Evolutionary conservation across 2,113 vertebrate genomes (phyloP).

Genomic region (Gavia stellata): DNA sequence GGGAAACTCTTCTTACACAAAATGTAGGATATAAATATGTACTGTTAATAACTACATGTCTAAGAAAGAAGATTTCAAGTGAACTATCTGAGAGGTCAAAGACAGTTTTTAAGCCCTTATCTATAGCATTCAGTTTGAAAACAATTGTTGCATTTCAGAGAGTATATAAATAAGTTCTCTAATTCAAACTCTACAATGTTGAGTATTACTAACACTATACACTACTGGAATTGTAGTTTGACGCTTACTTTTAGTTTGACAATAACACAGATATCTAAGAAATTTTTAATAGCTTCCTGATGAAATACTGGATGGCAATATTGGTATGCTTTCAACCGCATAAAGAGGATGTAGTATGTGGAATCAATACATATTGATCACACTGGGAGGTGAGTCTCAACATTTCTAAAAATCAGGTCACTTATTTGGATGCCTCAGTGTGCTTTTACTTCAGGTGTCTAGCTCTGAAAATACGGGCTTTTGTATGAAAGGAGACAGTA

Average conservation of each 20-base stretch:
- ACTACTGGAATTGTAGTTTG: slow-evolving; percentile 8
- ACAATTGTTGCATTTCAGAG: neutral
- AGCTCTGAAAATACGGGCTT: neutral
- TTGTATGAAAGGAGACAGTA: neutral
- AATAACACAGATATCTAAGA: slow-evolving; percentile 17
- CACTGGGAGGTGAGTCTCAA: neutral
- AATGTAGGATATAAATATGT: neutral
- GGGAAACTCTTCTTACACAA: neutral
- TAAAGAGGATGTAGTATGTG: neutral
- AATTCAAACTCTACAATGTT: slow-evolving; percentile 22
- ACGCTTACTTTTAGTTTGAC: slow-evolving; percentile 17
- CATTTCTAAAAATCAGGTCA: slow-evolving; percentile 23
- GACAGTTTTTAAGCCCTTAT: neutral
- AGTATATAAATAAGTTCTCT: slow-evolving; percentile 14
- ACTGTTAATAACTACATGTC: neutral
- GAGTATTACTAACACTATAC: neutral
- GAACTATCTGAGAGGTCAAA: neutral
- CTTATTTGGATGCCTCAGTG: neutral
- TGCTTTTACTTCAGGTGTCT: neutral
- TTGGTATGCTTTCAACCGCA: slow-evolving; percentile 22
- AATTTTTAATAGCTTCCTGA: slow-evolving; percentile 42
- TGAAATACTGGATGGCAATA: slow-evolving; percentile 21
- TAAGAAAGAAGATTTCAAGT: neutral
- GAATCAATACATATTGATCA: slow-evolving; percentile 44
- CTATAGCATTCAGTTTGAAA: neutral